Evolutionary conservation across 2,888 invertebrate species (phyloP).

Genomic region (Drosophila borealis): DNA sequence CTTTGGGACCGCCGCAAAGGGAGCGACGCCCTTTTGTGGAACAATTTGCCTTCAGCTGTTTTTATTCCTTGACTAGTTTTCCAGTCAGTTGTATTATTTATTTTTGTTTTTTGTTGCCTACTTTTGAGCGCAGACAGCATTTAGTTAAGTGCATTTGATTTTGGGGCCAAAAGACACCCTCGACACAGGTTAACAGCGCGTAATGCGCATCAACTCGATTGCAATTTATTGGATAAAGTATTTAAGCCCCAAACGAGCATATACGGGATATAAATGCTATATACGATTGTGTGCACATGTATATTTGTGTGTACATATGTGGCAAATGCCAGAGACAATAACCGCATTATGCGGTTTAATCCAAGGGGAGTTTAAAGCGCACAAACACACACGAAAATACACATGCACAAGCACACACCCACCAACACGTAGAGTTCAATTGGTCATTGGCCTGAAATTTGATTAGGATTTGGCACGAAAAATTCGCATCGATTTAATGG

Average conservation of each 20-base stretch:
- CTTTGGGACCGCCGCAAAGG: conserved; percentile 30
- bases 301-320: conserved; percentile 10
- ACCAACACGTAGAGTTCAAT: conserved; percentile 20
- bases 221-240: conserved; percentile 73
- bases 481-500: conserved; percentile 40
- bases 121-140: conserved; percentile 56
- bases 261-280: conserved; percentile 1
- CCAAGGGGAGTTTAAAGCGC: conserved; percentile 47
- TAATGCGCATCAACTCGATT: conserved; percentile 49
- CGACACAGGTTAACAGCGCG: conserved; percentile 57
- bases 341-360: conserved; percentile 64
- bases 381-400: conserved; percentile 12
- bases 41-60: conserved; percentile 48
- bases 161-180: conserved; percentile 42
- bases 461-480: conserved; percentile 46
- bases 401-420: conserved; percentile 15
- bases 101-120: conserved; percentile 41
- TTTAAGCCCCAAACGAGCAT: conserved; percentile 38
- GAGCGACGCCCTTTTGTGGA: conserved; percentile 28
- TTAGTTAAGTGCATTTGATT: conserved; percentile 79
- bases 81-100: conserved; percentile 5
- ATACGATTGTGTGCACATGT: neutral
- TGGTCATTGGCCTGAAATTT: conserved; percentile 58
- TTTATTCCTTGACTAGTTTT: conserved; percentile 27
- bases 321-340: conserved; percentile 62